Base-by-base conservation (phyloP, 2,888 invertebrate genomes). In the Plemyria rubiginata region DNA sequence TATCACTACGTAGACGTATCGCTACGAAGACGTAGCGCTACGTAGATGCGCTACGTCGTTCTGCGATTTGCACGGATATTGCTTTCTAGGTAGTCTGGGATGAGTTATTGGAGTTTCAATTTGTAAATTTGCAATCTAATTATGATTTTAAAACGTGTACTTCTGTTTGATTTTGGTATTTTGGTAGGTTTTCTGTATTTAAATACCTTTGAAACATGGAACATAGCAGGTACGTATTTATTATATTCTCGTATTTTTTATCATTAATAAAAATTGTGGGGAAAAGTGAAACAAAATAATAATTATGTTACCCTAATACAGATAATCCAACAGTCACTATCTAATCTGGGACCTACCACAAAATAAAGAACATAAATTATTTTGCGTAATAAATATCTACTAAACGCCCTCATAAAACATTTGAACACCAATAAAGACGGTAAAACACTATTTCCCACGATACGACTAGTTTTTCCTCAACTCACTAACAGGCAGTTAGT, bases 11-110 rank as follows among this genome's bases (percentile, higher is more conserved):
- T 60, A 43, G 29, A 48, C 22, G 22, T 22, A 22, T 3, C 22
- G 22, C 45, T 15, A 45, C 45, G 54, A 32, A 15, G 50, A 13
- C 54, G 54, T 55, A 54, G 49, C 46, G 28, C 45, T 45, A 45
- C 50, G 58, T 45, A 52, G 2, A 43, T 29, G 29, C 45, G 51
- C 45, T 45, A 61, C 55, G 55, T 60, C 36, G 29, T 53, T 29
- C 41, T 54, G 49, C 48, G 41, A 45, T 60, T 54, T 38, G 48
- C 60, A 55, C 60, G 54, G 45, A 50, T 50, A 60, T 60, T 60
- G 13, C 48, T 41, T 43, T 7, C 48, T 40, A 15, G 32, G 15
- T 13, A 16, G 46, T 45, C 54, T 50, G 45, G 43, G 43, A 50
- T 60, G 40, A 60, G 60, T 58, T 52, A 38, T 38, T 45, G 51